Conservation (phyloP, 2,797 vertebrate species). For the Amphiprion clarkii region DNA sequence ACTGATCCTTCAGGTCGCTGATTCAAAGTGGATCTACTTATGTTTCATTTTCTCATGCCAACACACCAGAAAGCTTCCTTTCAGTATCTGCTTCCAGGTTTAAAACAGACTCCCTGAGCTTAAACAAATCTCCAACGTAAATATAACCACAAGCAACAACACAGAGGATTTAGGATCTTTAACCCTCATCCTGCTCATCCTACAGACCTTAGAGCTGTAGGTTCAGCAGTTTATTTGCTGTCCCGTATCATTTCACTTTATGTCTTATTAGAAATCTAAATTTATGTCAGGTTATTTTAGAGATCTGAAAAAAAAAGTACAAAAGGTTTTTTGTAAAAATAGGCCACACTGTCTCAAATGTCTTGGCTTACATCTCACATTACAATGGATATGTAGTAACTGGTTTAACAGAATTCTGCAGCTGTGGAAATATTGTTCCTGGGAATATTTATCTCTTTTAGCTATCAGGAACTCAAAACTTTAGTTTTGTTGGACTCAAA, state of each 20-base stretch:
- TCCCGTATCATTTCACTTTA: not conserved
- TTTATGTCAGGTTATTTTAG: not conserved
- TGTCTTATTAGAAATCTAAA: not conserved
- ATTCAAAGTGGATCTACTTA: conserved; percentile 51
- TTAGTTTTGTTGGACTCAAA: not conserved
- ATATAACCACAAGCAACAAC: conserved; percentile 38
- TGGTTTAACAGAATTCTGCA: not conserved
- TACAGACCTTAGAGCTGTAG: too few species aligned
- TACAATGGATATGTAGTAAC: not conserved
- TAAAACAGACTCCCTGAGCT: conserved; percentile 13
- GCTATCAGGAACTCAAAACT: too few species aligned
- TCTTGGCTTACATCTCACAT: not conserved
- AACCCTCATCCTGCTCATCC: too few species aligned
- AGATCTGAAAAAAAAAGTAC: not conserved
- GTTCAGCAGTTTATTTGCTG: too few species aligned
- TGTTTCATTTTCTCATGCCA: conserved; percentile 54
- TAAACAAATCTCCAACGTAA: conserved; percentile 32
- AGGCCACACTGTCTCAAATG: not conserved
- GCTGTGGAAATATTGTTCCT: not conserved
- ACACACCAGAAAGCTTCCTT: conserved; percentile 29
- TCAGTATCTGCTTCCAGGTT: conserved; percentile 27
- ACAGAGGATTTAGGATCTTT: conserved; percentile 4
- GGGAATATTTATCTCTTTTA: too few species aligned
- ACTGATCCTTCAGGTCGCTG: conserved; percentile 44
- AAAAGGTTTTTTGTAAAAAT: not conserved